Evolutionary conservation across 1,140 invertebrate species (phyloP), one percentile per base, ranked within the genome.

Genomic region (Batillaria attramentaria): DNA sequence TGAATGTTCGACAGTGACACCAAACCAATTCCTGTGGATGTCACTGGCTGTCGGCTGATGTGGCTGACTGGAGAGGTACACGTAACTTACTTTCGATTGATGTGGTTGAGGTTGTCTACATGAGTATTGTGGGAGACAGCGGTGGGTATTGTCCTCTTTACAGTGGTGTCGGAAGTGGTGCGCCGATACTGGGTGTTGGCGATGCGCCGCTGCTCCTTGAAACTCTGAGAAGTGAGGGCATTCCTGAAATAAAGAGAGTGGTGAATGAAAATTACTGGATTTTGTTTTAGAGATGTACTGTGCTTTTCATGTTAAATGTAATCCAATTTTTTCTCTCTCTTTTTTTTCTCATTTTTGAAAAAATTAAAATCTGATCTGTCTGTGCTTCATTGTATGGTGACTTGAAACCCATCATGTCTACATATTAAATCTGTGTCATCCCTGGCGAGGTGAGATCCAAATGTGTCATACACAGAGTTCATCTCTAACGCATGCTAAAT

Each of bases 81-180:
- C 54, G 42, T 66, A 66, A 81, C 81, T 83, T 77, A 86, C 84
- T 86, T 84, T 74, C 78, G 77, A 72, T 83, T 86, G 76, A 83
- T 80, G 62, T 79, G 75, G 70, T 86, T 86, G 54, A 41, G 73
- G 50, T 41, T 66, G 50, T 81, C 79, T 18, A 79, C 70, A 16
- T 83, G 82, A 18, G 43, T 41, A 68, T 80, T 80, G 50, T 16
- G n/a, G 70, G 42, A 37, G 79, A 72, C 57, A 33, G 70, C 28
- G 62, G 57, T 42, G 76, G 62, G 65, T 72, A 50, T 79, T 10
- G 18, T 57, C 42, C 73, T 33, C 31, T 75, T 75, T 3, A 16
- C 24, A 5, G 68, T 81, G 4, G 77, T 77, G 73, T 86, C 85
- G 2, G 85, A 86, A 1, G 79, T 76, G 28, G 85, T 81, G 31